Conservation (phyloP, 2,888 invertebrate species). For the Resseliella maxima region DNA sequence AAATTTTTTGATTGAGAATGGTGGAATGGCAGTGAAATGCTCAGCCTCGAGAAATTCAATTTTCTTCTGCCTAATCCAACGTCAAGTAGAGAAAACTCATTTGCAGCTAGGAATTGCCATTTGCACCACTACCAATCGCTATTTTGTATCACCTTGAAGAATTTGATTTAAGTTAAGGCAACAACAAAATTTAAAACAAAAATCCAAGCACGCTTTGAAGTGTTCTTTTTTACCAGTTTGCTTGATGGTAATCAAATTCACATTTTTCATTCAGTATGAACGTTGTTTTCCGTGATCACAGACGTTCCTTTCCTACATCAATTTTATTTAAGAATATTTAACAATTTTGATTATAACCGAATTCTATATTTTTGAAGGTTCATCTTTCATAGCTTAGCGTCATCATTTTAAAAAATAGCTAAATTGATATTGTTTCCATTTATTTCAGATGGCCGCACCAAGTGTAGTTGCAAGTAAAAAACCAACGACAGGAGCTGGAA, state of each 20-base stretch:
- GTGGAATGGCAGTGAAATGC: too few species aligned
- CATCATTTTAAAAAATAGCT: too few species aligned
- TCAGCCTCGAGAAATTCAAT: too few species aligned
- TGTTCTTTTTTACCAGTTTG: not conserved
- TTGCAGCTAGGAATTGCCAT: not conserved
- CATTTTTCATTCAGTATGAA: not conserved
- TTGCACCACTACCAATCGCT: not conserved
- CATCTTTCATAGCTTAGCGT: too few species aligned
- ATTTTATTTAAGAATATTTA: too few species aligned
- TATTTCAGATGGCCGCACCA: conserved; percentile 15
- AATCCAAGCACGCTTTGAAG: not conserved
- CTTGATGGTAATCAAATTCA: not conserved
- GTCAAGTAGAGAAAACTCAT: not conserved
- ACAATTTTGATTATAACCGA: too few species aligned
- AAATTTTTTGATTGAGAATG: too few species aligned
- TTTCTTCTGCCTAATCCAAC: too few species aligned
- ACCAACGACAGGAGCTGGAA: not conserved
- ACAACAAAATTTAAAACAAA: not conserved
- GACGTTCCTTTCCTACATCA: too few species aligned
- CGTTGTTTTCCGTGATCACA: not conserved
- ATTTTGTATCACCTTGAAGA: not conserved
- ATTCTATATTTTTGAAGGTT: not conserved
- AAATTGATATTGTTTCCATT: too few species aligned
- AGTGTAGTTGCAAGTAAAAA: conserved; percentile 29
- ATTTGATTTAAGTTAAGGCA: not conserved